These are phyloP conservation scores for Apaloderma vittatum DNA, from an alignment of 2,113 vertebrate species.

Conservation along the genomic window DNA sequence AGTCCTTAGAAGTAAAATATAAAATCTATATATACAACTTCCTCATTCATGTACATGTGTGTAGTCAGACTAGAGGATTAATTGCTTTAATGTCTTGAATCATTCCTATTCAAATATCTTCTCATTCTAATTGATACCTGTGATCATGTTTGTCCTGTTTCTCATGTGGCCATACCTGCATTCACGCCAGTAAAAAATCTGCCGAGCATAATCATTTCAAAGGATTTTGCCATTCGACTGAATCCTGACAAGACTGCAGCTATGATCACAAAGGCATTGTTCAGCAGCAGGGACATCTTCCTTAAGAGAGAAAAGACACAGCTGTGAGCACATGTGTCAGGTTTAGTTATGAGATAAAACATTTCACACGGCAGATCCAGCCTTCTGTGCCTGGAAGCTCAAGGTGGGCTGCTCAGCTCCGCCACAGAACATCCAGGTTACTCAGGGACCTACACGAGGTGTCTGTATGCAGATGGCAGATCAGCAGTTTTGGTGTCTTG, in stretches of 20 bases:
- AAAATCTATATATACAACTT: neutral
- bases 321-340: neutral
- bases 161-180: slow-evolving; percentile 76
- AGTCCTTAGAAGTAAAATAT: neutral
- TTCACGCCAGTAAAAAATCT: slow-evolving; percentile 88
- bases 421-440: neutral
- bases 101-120: neutral
- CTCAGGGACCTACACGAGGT: neutral
- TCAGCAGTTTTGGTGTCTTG: neutral
- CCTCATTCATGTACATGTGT: neutral
- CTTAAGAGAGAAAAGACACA: slow-evolving; percentile 67
- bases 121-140: neutral
- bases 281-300: slow-evolving; percentile 91
- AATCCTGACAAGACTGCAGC: slow-evolving; percentile 83
- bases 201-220: slow-evolving; percentile 92
- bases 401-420: neutral
- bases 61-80: neutral
- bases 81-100: neutral
- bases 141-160: no score
- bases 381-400: neutral
- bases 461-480: neutral
- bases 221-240: slow-evolving; percentile 85
- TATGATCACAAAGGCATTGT: slow-evolving; percentile 86
- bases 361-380: neutral
- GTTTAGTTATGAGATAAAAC: neutral